These are phyloP conservation scores for Trachelus tabidus DNA, from an alignment of 2,888 invertebrate genomes.

Conservation along the genomic window DNA sequence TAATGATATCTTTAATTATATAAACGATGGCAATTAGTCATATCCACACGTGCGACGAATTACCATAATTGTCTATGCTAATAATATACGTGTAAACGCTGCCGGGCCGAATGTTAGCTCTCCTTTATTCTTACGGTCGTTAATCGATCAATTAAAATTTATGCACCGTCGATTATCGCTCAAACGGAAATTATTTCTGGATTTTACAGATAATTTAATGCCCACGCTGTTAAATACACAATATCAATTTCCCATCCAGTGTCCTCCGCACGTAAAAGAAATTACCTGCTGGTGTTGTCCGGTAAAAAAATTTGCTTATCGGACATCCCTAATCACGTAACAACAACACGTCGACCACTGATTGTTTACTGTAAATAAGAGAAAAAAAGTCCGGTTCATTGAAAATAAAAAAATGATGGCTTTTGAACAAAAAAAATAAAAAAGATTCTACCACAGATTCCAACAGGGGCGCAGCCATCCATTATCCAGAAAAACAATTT, in stretches of 20 bases:
- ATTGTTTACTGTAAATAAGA: too few species aligned
- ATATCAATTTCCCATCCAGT: neutral
- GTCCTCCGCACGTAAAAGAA: too few species aligned
- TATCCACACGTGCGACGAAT: neutral
- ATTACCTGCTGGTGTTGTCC: too few species aligned
- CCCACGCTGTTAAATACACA: neutral
- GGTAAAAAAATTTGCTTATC: neutral
- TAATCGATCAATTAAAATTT: neutral
- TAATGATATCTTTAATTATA: neutral
- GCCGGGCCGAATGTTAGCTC: neutral
- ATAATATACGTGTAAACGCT: neutral
- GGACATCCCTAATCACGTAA: neutral
- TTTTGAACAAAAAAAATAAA: neutral
- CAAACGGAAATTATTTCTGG: neutral
- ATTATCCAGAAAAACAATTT: conserved; percentile 25
- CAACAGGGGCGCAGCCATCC: conserved; percentile 17
- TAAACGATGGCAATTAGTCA: neutral
- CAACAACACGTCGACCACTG: neutral
- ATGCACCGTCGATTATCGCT: neutral
- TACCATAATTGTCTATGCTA: neutral
- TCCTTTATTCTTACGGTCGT: neutral
- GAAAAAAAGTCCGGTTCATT: too few species aligned
- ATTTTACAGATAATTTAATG: neutral
- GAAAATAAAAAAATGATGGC: neutral
- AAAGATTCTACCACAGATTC: neutral